phyloP scores from a whole-genome alignment of 1,140 invertebrate species.

The Oedothorax gibbosus region DNA sequence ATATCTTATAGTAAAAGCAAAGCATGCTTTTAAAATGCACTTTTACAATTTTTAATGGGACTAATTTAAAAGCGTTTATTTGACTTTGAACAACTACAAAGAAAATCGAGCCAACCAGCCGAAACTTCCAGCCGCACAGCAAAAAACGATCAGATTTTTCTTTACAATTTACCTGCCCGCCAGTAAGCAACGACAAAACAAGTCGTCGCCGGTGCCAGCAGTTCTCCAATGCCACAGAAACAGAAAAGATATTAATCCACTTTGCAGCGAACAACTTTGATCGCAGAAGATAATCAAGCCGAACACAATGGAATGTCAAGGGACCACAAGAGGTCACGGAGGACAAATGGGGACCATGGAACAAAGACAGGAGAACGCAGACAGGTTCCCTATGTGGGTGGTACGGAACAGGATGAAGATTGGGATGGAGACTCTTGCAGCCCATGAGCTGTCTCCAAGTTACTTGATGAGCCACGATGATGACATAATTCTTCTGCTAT shows the following conservation, averaged over 20 bases:
- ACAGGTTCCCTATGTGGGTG: constrained; percentile 18
- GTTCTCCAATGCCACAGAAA: no score
- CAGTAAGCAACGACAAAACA: no score
- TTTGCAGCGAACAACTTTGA: neutral
- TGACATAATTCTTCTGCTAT: neutral
- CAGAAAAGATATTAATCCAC: constrained; percentile 1
- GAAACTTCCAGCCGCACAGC: no score
- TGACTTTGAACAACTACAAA: no score
- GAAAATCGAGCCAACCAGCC: no score
- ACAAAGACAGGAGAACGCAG: neutral
- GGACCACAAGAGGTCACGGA: constrained; percentile 7
- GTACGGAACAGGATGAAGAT: neutral
- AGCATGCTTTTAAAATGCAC: no score
- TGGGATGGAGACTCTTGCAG: neutral
- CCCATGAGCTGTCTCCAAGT: neutral
- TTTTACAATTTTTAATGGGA: no score
- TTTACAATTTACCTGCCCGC: no score
- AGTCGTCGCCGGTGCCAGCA: no score
- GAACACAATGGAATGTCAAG: constrained; percentile 20
- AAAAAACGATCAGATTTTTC: no score
- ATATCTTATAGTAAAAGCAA: no score
- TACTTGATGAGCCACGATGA: constrained; percentile 11
- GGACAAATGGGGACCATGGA: constrained; percentile 15
- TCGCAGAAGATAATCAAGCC: constrained; percentile 6
- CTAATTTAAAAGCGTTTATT: no score